These are phyloP conservation scores for Campoletis raptor DNA, from an alignment of 2,888 invertebrate genomes.

Conservation along the genomic window DNA sequence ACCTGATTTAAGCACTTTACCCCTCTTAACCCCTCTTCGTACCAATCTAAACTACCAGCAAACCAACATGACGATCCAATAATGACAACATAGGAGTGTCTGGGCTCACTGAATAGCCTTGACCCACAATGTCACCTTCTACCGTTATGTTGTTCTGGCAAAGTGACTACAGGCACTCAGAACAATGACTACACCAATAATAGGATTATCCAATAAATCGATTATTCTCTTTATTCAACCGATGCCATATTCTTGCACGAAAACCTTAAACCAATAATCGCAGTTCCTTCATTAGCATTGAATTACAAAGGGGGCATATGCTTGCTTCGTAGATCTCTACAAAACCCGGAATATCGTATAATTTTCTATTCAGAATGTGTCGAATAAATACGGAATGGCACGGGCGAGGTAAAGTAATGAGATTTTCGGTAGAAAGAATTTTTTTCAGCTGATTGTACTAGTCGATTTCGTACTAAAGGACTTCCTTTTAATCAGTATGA, in stretches of 20 bases:
- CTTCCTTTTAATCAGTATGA: conserved; percentile 26
- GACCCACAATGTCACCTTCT: conserved; percentile 34
- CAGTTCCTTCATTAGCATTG: background rate
- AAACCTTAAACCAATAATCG: background rate
- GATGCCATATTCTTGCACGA: background rate
- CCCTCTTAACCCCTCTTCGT: conserved; percentile 15
- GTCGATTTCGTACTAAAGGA: conserved; percentile 12
- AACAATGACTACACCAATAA: conserved; percentile 41
- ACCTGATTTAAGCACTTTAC: conserved; percentile 1
- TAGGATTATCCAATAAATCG: conserved; percentile 21
- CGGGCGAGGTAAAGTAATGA: conserved; percentile 5
- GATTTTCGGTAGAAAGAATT: conserved; percentile 2
- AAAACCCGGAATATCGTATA: background rate
- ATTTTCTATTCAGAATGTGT: background rate
- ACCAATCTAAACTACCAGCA: background rate
- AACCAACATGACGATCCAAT: conserved; percentile 16
- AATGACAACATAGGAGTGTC: conserved; percentile 25
- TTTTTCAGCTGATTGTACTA: conserved; percentile 5
- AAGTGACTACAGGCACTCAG: conserved; percentile 29
- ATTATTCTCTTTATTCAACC: conserved; percentile 28
- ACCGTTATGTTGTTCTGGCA: conserved; percentile 24
- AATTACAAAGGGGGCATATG: background rate
- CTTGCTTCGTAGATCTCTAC: background rate
- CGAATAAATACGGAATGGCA: conserved; percentile 12
- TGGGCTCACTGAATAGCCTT: conserved; percentile 27